Conservation (phyloP, 2,888 invertebrate genomes). For the Tachina fera region DNA sequence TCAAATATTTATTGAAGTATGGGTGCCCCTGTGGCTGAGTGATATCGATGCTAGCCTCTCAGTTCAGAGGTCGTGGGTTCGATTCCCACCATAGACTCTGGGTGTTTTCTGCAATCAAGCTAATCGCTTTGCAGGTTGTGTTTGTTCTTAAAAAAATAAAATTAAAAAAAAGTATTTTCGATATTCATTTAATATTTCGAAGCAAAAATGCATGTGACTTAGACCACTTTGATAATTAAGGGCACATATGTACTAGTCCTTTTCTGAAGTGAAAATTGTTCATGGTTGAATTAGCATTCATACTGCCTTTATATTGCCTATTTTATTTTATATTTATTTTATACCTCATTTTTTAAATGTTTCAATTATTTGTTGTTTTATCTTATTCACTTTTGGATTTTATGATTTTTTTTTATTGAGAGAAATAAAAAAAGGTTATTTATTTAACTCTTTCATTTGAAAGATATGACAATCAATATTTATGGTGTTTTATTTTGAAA, state of each 20-base stretch:
- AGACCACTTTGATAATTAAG: too few species aligned
- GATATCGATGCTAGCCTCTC: too few species aligned
- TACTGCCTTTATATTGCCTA: constrained; percentile 48
- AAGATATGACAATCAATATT: constrained; percentile 62
- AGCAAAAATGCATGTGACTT: too few species aligned
- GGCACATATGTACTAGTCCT: constrained; percentile 25
- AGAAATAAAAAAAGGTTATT: constrained; percentile 51
- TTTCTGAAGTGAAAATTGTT: not conserved
- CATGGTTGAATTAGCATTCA: constrained; percentile 43
- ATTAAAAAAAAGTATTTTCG: too few species aligned
- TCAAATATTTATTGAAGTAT: too few species aligned
- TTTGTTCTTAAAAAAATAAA: too few species aligned
- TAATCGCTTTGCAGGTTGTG: too few species aligned
- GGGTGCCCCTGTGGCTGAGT: too few species aligned
- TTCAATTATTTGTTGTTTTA: constrained; percentile 35
- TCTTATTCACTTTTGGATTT: constrained; percentile 13
- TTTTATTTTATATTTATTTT: constrained; percentile 26
- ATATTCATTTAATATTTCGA: too few species aligned
- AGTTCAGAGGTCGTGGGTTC: too few species aligned
- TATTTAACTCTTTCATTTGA: constrained; percentile 55
- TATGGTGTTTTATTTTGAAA: not conserved
- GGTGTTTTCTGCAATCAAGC: too few species aligned
- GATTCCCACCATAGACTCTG: too few species aligned
- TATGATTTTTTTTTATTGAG: constrained; percentile 48
- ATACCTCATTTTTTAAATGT: constrained; percentile 3